Percentiles rank a stretch among this genome's conserved stretches.
Conservation (phyloP, 2,113 vertebrate species). For the Coregonus clupeaformis region DNA sequence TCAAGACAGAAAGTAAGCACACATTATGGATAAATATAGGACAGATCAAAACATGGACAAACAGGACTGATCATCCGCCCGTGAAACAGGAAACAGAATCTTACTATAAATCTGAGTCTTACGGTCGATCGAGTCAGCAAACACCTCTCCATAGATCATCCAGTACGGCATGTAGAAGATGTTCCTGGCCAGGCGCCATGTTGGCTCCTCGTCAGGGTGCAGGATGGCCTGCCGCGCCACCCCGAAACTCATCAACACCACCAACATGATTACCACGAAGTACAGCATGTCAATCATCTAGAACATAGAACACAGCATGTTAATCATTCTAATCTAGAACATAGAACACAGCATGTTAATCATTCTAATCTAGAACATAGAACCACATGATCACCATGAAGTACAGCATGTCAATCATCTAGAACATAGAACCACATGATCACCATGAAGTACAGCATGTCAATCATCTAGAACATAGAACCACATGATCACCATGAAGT, state of each 20-base stretch:
- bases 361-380: neutral
- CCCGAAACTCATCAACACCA: conserved; percentile 98
- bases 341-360: no score
- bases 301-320: conserved; percentile 42
- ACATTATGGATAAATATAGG: neutral
- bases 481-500: no score
- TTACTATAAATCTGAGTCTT: conserved; percentile 99
- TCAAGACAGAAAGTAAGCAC: conserved; percentile 7
- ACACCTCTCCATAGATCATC: conserved; percentile 99
- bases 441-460: no score
- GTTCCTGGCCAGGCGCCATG: conserved; percentile 96
- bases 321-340: no score
- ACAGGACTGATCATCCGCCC: conserved; percentile 82
- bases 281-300: conserved; percentile 99
- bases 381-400: no score
- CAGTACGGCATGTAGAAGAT: conserved; percentile 99
- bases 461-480: no score
- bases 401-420: neutral
- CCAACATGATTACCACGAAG: conserved; percentile 98
- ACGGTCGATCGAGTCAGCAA: conserved; percentile 99
- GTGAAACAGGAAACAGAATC: conserved; percentile 92
- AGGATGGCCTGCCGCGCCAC: conserved; percentile 96
- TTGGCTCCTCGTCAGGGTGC: conserved; percentile 96
- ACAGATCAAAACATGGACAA: neutral
- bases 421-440: no score